These are phyloP conservation scores for Cyphotilapia sp. DNA, from an alignment of 2,113 vertebrate genomes.

Conservation along the genomic window DNA sequence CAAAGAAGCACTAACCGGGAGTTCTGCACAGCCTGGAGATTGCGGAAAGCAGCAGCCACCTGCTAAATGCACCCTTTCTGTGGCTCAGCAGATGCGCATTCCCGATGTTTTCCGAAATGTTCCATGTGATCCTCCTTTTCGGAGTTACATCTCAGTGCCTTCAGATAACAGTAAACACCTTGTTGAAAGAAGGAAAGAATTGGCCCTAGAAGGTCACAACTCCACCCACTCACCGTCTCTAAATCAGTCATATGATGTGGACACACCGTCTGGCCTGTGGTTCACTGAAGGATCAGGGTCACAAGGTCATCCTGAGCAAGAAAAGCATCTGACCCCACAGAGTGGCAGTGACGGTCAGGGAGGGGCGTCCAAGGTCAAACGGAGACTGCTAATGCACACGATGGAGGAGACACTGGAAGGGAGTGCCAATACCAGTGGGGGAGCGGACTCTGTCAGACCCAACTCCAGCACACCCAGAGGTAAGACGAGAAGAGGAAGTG, in stretches of 20 bases:
- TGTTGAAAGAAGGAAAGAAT: background rate
- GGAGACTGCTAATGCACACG: conserved; percentile 64
- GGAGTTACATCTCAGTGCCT: background rate
- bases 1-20: background rate
- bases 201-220: background rate
- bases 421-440: background rate
- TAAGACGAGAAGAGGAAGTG: conserved; percentile 2
- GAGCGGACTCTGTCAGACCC: background rate
- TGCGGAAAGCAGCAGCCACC: background rate
- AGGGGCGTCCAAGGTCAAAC: conserved; percentile 54
- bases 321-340: conserved; percentile 49
- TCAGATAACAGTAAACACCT: conserved; percentile 18
- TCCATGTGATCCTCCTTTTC: background rate
- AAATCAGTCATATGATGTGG: conserved; percentile 64
- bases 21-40: background rate
- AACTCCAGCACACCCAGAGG: conserved; percentile 46
- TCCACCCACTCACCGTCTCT: conserved; percentile 13
- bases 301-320: background rate
- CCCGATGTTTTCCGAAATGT: conserved; percentile 30
- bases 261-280: conserved; percentile 61
- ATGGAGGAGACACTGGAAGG: background rate
- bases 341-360: conserved; percentile 16
- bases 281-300: background rate
- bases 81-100: conserved; percentile 26
- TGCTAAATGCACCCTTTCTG: conserved; percentile 5